These are phyloP conservation scores for Acronicta alni DNA, from an alignment of 2,888 invertebrate genomes.

Conservation along the genomic window DNA sequence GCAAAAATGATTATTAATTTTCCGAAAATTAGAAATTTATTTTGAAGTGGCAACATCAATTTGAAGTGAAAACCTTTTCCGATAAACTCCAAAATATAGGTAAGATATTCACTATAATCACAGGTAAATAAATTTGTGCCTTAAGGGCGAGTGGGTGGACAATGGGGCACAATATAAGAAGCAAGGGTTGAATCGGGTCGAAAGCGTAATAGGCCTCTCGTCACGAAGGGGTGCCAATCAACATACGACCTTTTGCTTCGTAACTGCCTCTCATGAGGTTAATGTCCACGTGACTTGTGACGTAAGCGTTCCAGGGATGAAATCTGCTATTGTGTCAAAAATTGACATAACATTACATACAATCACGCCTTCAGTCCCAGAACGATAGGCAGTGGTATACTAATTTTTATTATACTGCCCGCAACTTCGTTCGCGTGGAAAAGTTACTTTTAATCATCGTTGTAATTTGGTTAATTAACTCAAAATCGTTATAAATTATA, in stretches of 20 bases:
- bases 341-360: no score
- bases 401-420: no score
- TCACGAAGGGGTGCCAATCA: conserved; percentile 12
- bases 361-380: no score
- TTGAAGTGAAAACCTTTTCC: background rate
- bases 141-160: conserved; percentile 9
- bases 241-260: conserved; percentile 23
- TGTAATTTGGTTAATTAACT: no score
- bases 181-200: conserved; percentile 20
- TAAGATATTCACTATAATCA: background rate
- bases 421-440: no score
- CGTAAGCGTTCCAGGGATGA: background rate
- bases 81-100: background rate
- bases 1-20: background rate
- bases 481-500: no score
- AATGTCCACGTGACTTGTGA: conserved; percentile 4
- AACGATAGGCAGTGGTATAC: no score
- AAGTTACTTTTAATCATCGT: no score
- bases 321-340: no score
- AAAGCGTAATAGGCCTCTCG: conserved; percentile 22
- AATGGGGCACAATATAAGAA: conserved; percentile 22
- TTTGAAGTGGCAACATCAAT: background rate
- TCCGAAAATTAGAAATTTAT: background rate
- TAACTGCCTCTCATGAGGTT: conserved; percentile 7
- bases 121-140: conserved; percentile 14